Evolutionary conservation across 2,113 vertebrate genomes (phyloP).

Genomic region (Falco punctatus): DNA sequence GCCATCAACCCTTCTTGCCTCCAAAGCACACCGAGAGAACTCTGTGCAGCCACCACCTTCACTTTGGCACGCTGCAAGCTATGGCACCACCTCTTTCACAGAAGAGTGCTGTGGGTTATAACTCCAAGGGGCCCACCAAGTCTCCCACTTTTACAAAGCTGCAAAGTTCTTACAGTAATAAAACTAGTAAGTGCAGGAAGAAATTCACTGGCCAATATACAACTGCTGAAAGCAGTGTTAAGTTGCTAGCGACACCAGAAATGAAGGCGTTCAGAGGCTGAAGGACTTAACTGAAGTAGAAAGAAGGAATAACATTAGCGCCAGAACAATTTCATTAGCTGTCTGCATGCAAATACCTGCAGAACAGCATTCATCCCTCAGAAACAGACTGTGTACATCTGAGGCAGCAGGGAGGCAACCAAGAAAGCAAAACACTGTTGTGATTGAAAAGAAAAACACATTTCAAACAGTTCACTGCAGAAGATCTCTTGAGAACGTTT

Average conservation of each 20-base stretch:
- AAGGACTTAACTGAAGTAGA: neutral
- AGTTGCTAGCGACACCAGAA: neutral
- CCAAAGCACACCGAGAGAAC: neutral
- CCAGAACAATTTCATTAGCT: neutral
- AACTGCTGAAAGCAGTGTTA: neutral
- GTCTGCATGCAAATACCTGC: neutral
- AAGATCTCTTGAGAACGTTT: neutral
- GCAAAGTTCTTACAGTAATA: neutral
- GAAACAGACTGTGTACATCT: neutral
- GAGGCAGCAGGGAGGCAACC: neutral
- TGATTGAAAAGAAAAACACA: neutral
- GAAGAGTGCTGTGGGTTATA: neutral
- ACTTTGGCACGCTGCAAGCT: rapidly evolving
- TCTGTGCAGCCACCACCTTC: neutral
- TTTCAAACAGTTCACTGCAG: neutral
- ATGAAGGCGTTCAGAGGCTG: neutral
- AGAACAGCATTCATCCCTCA: neutral
- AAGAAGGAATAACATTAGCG: neutral
- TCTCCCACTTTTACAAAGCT: neutral
- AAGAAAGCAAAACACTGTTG: neutral
- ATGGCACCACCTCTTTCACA: neutral
- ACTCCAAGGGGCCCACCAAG: neutral
- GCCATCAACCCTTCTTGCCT: neutral
- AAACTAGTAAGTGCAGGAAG: neutral
- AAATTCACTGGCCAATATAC: neutral